Base-by-base conservation (phyloP, 1,140 invertebrate genomes). In the Magallana ariakensis region DNA sequence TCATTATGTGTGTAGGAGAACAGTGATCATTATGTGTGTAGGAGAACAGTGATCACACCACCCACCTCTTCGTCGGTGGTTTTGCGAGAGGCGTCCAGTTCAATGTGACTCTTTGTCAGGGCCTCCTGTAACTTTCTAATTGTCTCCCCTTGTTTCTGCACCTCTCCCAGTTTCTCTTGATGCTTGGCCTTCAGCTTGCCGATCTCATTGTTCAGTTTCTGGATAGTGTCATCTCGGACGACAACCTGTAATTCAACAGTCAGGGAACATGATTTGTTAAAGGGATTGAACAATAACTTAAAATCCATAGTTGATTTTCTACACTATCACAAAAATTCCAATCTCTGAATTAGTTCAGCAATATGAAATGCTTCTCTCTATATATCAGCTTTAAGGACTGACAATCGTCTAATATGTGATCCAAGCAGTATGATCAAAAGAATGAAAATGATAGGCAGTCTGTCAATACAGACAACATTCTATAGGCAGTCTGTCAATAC, bases 91-190 rank as follows among this genome's bases (percentile, higher is more conserved):
- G 92, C 90, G 87, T 94, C 92, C 9, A 94, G 89, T 62, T 94
- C 94, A 56, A 91, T 84, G 66, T 94, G 94, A 87, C 91, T 91
- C 80, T 93, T 92, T 33, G 91, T 92, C 26, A 94, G 85, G n/a
- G 91, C 92, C 16, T 92, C 93, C 89, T 94, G 93, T 46, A 94
- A 89, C 87, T 92, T 92, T 81, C 92, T 93, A 22, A 94, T 92
- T 46, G 93, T 92, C 80, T 94, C 94, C 15, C 91, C 87, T 87
- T 93, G 92, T 88, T 92, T 93, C 16, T 89, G 85, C n/a, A 93
- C 92, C 90, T 94, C 93, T 56, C 89, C 86, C 11, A 88, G 58
- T 81, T 94, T 94, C 56, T 94, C 93, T 66, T 93, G 92, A 84
- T 92, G 90, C 84, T 91, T 91, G 11, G 90, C 90, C 88, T 92